Conservation (phyloP, 2,888 invertebrate species). For the Athrips mouffetella region DNA sequence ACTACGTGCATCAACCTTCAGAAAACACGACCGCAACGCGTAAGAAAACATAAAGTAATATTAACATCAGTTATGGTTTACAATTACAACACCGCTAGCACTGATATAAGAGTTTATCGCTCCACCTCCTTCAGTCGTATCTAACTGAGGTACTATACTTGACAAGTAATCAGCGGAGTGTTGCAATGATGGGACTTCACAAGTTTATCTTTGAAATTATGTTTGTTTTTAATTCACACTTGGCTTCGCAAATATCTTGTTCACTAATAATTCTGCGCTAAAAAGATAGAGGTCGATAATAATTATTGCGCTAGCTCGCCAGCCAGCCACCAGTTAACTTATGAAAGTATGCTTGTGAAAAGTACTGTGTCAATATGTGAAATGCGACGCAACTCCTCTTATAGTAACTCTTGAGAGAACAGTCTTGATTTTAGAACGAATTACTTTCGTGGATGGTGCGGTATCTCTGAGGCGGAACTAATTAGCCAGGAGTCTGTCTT, state of each 20-base stretch:
- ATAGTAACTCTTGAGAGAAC: slow-evolving; percentile 19
- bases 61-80: slow-evolving; percentile 31
- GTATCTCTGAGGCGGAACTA: slow-evolving; percentile 44
- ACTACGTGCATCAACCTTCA: slow-evolving; percentile 29
- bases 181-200: slow-evolving; percentile 28
- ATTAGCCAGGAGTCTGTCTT: slow-evolving; percentile 47
- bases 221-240: slow-evolving; percentile 20
- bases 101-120: slow-evolving; percentile 43
- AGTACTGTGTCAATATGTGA: background rate
- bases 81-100: slow-evolving; percentile 30
- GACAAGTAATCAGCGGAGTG: slow-evolving; percentile 29
- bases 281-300: background rate
- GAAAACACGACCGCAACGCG: slow-evolving; percentile 21
- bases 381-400: background rate
- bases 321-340: too few species aligned
- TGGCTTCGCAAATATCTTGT: slow-evolving; percentile 13
- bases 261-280: background rate
- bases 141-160: slow-evolving; percentile 35
- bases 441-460: slow-evolving; percentile 19
- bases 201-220: slow-evolving; percentile 30
- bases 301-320: too few species aligned
- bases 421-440: slow-evolving; percentile 17
- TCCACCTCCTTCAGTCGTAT: slow-evolving; percentile 26
- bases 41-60: slow-evolving; percentile 13
- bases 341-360: too few species aligned